A percentile compares a stretch with the other conserved stretches of the same genome.
phyloP scores from a whole-genome alignment of 2,888 invertebrate species.

The Phortica magna region DNA sequence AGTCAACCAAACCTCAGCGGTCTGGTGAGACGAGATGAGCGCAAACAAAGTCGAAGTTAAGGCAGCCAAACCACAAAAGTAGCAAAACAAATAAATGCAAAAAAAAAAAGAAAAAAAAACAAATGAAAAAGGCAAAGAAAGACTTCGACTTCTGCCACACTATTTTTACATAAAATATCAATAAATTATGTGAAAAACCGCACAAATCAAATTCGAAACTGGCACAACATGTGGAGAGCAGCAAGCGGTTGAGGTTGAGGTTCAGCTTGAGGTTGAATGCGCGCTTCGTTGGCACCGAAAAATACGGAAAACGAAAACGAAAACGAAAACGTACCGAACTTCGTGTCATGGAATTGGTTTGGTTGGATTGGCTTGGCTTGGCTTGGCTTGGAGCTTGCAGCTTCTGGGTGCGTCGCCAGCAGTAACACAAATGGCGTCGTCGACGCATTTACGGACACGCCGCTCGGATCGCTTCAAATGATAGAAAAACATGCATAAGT shows the following conservation, averaged over 20 bases:
- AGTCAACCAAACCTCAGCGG: not conserved
- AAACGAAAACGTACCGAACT: not conserved
- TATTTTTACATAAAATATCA: conserved; percentile 48
- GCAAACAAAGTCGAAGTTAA: not conserved
- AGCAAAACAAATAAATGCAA: not conserved
- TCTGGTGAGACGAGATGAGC: not conserved
- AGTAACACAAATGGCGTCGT: not conserved
- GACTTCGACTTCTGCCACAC: not conserved
- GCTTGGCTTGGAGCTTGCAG: conserved; percentile 2
- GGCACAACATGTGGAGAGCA: conserved; percentile 50
- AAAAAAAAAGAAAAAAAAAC: not conserved
- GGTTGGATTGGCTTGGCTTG: not conserved
- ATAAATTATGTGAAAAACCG: conserved; percentile 60
- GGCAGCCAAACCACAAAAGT: not conserved
- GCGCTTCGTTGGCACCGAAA: not conserved
- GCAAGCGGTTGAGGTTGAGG: conserved; percentile 25
- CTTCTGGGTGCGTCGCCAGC: conserved; percentile 30
- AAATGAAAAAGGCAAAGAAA: not conserved
- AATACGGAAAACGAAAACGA: not conserved
- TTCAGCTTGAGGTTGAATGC: not conserved
- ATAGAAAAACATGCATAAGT: conserved; percentile 55
- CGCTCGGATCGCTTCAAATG: conserved; percentile 38
- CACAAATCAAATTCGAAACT: conserved; percentile 60
- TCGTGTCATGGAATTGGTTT: not conserved
- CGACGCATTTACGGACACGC: not conserved